These are phyloP conservation scores for Netelia melanura DNA, from an alignment of 2,888 invertebrate genomes.

Conservation along the genomic window DNA sequence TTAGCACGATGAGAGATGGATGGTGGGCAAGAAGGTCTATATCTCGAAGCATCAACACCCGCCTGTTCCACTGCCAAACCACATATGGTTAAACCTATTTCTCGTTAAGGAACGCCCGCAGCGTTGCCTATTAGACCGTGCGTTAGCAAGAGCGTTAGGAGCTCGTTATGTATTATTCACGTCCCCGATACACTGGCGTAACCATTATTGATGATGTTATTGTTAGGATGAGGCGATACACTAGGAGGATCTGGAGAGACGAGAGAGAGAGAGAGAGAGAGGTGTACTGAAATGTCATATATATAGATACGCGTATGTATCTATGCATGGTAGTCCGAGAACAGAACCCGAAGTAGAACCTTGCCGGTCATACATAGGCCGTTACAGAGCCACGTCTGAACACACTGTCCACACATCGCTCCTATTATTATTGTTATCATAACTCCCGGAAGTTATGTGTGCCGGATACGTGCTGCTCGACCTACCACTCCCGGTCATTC, in stretches of 20 bases:
- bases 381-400: conserved; percentile 35
- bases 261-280: conserved; percentile 47
- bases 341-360: conserved; percentile 3
- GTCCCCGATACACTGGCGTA: conserved; percentile 63
- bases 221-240: conserved; percentile 57
- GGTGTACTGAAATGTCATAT: neutral
- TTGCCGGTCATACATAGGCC: conserved; percentile 23
- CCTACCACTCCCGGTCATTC: neutral
- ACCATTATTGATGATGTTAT: conserved; percentile 71
- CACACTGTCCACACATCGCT: conserved; percentile 27
- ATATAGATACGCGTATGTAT: neutral
- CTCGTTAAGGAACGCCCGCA: neutral
- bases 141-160: conserved; percentile 52
- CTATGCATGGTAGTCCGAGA: neutral
- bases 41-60: neutral
- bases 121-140: conserved; percentile 41
- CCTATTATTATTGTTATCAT: conserved; percentile 68
- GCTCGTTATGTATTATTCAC: conserved; percentile 69
- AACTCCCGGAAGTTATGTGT: conserved; percentile 70
- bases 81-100: conserved; percentile 10
- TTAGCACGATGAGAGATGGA: neutral
- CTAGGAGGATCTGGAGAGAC: conserved; percentile 21
- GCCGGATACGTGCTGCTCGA: conserved; percentile 51
- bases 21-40: neutral
- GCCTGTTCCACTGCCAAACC: conserved; percentile 17